Evolutionary conservation across 2,888 invertebrate genomes (phyloP).

Genomic region (Drosophila lutescens): DNA sequence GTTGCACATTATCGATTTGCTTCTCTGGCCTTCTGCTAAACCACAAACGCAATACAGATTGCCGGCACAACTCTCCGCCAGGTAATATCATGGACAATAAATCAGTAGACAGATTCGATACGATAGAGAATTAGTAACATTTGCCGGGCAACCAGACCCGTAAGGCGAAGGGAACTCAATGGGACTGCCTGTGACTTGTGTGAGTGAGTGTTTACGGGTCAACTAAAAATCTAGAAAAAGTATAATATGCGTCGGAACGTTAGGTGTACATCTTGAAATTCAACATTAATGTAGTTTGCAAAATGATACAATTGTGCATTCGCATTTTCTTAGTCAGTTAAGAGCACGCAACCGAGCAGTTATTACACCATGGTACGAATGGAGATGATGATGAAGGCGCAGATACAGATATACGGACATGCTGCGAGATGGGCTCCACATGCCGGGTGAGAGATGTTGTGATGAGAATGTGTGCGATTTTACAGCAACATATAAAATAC

Average conservation of each 20-base stretch:
- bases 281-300: slow-evolving; percentile 34
- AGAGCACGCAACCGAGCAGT: slow-evolving; percentile 53
- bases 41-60: slow-evolving; percentile 23
- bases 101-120: slow-evolving; percentile 56
- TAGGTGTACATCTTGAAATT: slow-evolving; percentile 25
- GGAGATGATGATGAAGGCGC: slow-evolving; percentile 27
- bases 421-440: slow-evolving; percentile 61
- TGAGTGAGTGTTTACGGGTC: slow-evolving; percentile 37
- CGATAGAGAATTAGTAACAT: slow-evolving; percentile 62
- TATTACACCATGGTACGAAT: slow-evolving; percentile 54
- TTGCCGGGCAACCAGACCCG: slow-evolving; percentile 36
- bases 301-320: slow-evolving; percentile 20
- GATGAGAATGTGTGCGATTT: slow-evolving; percentile 53
- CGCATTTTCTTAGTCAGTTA: slow-evolving; percentile 35
- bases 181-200: slow-evolving; percentile 41
- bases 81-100: slow-evolving; percentile 66
- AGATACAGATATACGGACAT: slow-evolving; percentile 43
- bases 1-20: slow-evolving; percentile 24
- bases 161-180: slow-evolving; percentile 52
- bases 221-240: slow-evolving; percentile 77
- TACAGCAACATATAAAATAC: slow-evolving; percentile 58
- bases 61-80: slow-evolving; percentile 21
- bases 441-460: slow-evolving; percentile 49
- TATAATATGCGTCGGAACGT: slow-evolving; percentile 54
- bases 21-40: slow-evolving; percentile 11